These are phyloP conservation scores for Cebidichthys violaceus DNA, from an alignment of 2,113 vertebrate species.

Conservation along the genomic window DNA sequence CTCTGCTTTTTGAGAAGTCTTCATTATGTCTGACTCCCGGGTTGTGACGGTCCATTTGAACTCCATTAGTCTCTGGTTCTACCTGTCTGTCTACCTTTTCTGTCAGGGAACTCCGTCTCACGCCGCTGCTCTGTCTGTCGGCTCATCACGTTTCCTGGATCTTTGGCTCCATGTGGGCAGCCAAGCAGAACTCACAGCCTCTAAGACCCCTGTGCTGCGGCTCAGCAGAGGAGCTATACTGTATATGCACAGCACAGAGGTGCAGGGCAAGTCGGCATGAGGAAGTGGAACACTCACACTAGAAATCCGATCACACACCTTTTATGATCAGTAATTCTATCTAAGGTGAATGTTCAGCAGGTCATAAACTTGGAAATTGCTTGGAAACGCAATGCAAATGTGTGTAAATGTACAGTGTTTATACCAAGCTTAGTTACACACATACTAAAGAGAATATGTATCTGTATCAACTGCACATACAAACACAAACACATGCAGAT, in stretches of 20 bases:
- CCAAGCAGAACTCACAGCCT: conserved; percentile 66
- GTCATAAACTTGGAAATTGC: conserved; percentile 24
- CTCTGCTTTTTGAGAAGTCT: conserved; percentile 38
- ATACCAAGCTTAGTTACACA: background rate
- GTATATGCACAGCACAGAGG: conserved; percentile 35
- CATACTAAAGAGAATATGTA: background rate
- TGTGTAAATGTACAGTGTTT: conserved; percentile 9
- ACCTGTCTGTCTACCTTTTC: conserved; percentile 19
- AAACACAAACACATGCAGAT: background rate
- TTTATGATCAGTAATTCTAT: conserved; percentile 39
- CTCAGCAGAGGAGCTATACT: conserved; percentile 29
- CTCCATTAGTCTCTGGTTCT: conserved; percentile 45
- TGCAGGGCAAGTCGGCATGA: background rate
- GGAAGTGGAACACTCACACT: background rate
- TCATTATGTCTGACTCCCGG: conserved; percentile 21
- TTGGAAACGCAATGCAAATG: background rate
- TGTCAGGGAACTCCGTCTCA: conserved; percentile 32
- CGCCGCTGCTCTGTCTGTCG: conserved; percentile 42
- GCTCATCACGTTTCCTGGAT: conserved; percentile 55
- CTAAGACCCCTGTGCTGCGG: conserved; percentile 23
- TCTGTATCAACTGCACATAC: background rate
- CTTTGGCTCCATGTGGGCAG: conserved; percentile 57
- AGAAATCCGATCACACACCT: conserved; percentile 13
- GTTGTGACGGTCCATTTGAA: conserved; percentile 12
- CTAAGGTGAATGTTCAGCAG: conserved; percentile 7